phyloP scores from a whole-genome alignment of 2,113 vertebrate species.

The Sakesphorus luctuosus region DNA sequence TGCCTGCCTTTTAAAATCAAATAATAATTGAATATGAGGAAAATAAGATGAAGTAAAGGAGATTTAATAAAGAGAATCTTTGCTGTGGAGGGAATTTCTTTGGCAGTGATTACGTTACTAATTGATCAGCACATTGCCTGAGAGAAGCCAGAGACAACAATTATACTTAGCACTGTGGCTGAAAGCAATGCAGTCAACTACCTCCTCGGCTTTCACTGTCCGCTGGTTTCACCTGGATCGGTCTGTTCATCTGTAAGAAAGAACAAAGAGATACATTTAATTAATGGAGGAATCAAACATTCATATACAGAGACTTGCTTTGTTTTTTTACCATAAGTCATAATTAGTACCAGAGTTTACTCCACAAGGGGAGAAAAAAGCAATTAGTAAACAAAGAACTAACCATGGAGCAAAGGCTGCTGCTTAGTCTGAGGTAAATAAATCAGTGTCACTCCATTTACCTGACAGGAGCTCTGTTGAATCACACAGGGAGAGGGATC shows the following conservation, averaged over 20 bases:
- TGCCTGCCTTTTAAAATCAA: slow-evolving; percentile 77
- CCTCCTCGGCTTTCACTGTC: slow-evolving; percentile 99
- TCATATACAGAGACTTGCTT: neutral
- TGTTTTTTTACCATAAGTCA: neutral
- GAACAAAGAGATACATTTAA: slow-evolving; percentile 33
- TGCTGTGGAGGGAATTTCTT: slow-evolving; percentile 68
- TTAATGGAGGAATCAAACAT: neutral
- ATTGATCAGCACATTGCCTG: slow-evolving; percentile 71
- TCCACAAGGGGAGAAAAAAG: rapidly evolving
- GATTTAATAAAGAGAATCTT: slow-evolving; percentile 75
- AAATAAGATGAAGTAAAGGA: slow-evolving; percentile 63
- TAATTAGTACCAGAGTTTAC: neutral
- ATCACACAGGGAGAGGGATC: neutral
- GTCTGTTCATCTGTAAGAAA: slow-evolving; percentile 95
- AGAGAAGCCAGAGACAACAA: slow-evolving; percentile 72
- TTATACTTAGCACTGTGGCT: slow-evolving; percentile 67
- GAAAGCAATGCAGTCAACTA: slow-evolving; percentile 86
- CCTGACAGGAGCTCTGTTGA: neutral
- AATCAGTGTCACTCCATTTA: neutral
- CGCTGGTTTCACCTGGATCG: slow-evolving; percentile 99
- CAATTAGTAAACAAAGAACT: neutral
- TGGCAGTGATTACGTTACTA: slow-evolving; percentile 74
- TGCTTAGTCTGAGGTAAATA: neutral
- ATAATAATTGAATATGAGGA: slow-evolving; percentile 78
- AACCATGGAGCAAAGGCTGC: neutral